Base-by-base conservation (phyloP, 2,888 invertebrate genomes). In the Apodemia hepburni region DNA sequence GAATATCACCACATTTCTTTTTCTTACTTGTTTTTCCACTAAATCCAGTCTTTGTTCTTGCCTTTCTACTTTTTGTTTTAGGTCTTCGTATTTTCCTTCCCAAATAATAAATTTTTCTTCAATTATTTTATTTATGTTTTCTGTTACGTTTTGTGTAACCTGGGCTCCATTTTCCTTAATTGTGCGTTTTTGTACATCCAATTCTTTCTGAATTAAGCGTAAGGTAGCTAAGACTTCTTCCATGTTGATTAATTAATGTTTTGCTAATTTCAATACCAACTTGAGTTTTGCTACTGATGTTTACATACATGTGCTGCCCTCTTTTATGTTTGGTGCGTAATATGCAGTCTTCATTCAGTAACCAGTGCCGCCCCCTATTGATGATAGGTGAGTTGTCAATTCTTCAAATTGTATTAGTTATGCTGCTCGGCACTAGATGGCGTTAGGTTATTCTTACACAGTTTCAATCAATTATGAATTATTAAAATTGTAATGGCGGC, bases 111-210 rank as follows among this genome's bases (percentile, higher is more conserved):
- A 64, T 27, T 68, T 68, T 51, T 61, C 67, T 42, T 66, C 68
- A 15, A 71, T 60, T 17, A 65, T 64, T n/a, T n/a, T 51, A 45
- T 69, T 68, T 58, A 70, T 64, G 58, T 70, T 71, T 61, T 66
- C 58, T 8, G 68, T 71, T 18, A 68, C 66, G 61, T 69, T 47
- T 49, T 66, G 65, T 0, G 69, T 69, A 2, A 70, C 65, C 22
- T n/a, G 60, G 42, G 66, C 65, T 22, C 47, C 66, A n/a, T 18
- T 67, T 62, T 68, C 58, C n/a, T 4, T 8, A 9, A 70, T 68
- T 1, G 64, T 47, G 0, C 9, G 61, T 67, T 59, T 68, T 61
- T 66, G 70, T 61, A 66, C 61, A 35, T 68, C 65, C 3, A 68
- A 22, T 27, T 70, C 67, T 3, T 60, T 67, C 60, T 64, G 64